Percentiles rank a stretch among this genome's conserved stretches.
Conservation (phyloP, 64 coral and sea anemone genomes). For the Porites lutea region DNA sequence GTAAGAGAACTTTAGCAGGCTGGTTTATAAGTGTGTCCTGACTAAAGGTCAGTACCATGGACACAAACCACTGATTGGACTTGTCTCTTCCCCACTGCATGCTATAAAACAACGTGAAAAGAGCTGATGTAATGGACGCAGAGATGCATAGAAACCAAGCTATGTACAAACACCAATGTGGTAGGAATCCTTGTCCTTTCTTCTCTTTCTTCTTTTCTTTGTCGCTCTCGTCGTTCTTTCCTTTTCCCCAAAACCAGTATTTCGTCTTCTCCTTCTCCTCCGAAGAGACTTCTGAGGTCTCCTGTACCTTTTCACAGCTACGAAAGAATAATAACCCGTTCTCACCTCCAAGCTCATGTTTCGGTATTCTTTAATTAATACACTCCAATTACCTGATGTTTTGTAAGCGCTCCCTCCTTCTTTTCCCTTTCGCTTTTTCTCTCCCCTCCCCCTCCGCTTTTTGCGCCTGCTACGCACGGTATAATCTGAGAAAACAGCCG, state of each 20-base stretch:
- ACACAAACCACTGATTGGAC: slow-evolving; percentile 67
- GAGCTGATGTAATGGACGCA: slow-evolving; percentile 55
- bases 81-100: slow-evolving; percentile 82
- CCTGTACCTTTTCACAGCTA: neutral
- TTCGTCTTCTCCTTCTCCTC: neutral
- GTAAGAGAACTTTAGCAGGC: slow-evolving; percentile 60
- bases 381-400: too few species aligned
- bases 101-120: slow-evolving; percentile 73
- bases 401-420: too few species aligned
- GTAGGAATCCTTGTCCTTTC: slow-evolving; percentile 21
- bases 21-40: slow-evolving; percentile 64
- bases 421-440: too few species aligned
- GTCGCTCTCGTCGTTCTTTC: slow-evolving; percentile 1
- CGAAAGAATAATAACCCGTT: neutral
- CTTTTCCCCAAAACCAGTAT: neutral
- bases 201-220: neutral
- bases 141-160: slow-evolving; percentile 60
- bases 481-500: too few species aligned
- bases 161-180: slow-evolving; percentile 68
- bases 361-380: too few species aligned
- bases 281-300: neutral
- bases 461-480: too few species aligned
- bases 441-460: too few species aligned
- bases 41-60: slow-evolving; percentile 65
- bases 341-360: neutral